These are phyloP conservation scores for Nomada fabriciana DNA, from an alignment of 2,888 invertebrate species.

Conservation along the genomic window DNA sequence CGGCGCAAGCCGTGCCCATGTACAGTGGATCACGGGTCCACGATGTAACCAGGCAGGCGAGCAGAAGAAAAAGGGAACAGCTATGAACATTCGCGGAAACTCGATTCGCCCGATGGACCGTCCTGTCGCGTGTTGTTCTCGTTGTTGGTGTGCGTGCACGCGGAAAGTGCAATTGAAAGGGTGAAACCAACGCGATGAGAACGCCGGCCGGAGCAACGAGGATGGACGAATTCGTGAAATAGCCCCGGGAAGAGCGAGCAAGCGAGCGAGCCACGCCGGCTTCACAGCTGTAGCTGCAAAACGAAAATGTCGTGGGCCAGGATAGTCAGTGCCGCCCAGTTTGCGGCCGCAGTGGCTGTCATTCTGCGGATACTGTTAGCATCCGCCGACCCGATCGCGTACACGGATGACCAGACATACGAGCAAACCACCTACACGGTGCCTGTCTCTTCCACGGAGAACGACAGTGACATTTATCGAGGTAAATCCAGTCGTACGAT, in stretches of 20 bases:
- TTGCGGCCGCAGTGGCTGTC: slow-evolving; percentile 65
- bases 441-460: slow-evolving; percentile 69
- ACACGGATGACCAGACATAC: slow-evolving; percentile 65
- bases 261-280: slow-evolving; percentile 43
- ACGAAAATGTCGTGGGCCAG: slow-evolving; percentile 79
- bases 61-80: neutral
- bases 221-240: slow-evolving; percentile 73
- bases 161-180: slow-evolving; percentile 21
- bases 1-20: slow-evolving; percentile 45
- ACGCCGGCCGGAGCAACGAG: slow-evolving; percentile 45
- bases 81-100: slow-evolving; percentile 51
- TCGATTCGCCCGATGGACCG: slow-evolving; percentile 15
- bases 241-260: slow-evolving; percentile 46
- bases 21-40: slow-evolving; percentile 36
- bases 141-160: slow-evolving; percentile 22
- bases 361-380: slow-evolving; percentile 63
- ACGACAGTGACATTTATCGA: slow-evolving; percentile 74
- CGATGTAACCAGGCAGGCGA: slow-evolving; percentile 23
- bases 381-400: slow-evolving; percentile 57
- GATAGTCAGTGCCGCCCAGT: slow-evolving; percentile 74
- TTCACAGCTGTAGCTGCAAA: slow-evolving; percentile 65
- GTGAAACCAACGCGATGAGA: slow-evolving; percentile 46
- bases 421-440: slow-evolving; percentile 66
- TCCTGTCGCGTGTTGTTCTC: slow-evolving; percentile 11
- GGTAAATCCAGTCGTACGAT: slow-evolving; percentile 69